Conservation (phyloP, 2,113 vertebrate species). For the Ellobius talpinus region DNA sequence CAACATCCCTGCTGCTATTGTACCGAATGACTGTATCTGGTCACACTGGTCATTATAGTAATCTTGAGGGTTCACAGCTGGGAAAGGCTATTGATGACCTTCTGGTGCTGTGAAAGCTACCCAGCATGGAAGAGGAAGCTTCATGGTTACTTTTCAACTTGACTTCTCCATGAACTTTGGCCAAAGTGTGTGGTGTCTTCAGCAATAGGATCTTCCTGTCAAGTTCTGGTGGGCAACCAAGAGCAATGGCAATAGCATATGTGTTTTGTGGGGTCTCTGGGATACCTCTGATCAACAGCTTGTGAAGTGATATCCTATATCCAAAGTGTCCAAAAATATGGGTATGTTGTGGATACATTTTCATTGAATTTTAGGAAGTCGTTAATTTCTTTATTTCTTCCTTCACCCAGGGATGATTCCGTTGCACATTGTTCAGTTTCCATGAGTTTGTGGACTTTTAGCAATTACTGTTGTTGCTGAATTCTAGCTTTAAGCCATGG, state of each 20-base stretch:
- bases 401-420: too few relatives aligned
- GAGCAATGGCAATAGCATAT: background rate
- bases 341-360: too few relatives aligned
- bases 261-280: background rate
- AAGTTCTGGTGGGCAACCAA: background rate
- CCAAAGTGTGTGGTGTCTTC: background rate
- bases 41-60: background rate
- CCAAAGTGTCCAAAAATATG: too few relatives aligned
- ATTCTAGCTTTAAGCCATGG: too few relatives aligned
- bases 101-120: background rate
- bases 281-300: background rate
- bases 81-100: background rate
- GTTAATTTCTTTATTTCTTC: too few relatives aligned
- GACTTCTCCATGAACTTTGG: background rate
- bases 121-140: background rate
- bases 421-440: too few relatives aligned
- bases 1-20: background rate
- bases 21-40: background rate
- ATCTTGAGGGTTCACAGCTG: background rate
- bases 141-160: background rate
- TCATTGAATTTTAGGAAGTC: too few relatives aligned
- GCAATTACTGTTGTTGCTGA: too few relatives aligned
- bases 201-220: background rate
- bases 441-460: too few relatives aligned
- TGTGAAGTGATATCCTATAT: too few relatives aligned